phyloP scores from a whole-genome alignment of 2,888 invertebrate genomes.

The Drosophila pseudotakahashii region DNA sequence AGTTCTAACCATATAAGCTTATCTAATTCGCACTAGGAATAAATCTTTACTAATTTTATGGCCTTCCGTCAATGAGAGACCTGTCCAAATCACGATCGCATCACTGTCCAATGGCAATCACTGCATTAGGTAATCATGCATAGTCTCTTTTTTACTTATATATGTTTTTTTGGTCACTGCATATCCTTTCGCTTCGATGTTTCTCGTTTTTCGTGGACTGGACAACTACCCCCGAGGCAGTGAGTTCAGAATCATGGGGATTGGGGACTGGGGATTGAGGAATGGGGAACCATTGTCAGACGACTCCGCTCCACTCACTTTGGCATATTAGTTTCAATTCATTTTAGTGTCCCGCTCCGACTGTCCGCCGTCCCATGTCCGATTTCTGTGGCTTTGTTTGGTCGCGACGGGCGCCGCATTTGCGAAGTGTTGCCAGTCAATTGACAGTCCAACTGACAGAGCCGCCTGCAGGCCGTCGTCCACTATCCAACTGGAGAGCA shows the following conservation, averaged over 20 bases:
- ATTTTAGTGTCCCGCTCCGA: conserved; percentile 70
- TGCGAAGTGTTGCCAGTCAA: conserved; percentile 76
- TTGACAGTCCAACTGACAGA: conserved; percentile 79
- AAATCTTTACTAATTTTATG: conserved; percentile 30
- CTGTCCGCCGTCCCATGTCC: conserved; percentile 53
- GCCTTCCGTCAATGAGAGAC: not conserved
- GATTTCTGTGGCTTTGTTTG: conserved; percentile 72
- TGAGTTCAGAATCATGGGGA: conserved; percentile 67
- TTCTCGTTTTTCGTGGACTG: conserved; percentile 7
- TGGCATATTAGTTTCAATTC: conserved; percentile 81
- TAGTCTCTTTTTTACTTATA: conserved; percentile 23
- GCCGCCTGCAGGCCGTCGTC: conserved; percentile 72
- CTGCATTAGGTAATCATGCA: conserved; percentile 69
- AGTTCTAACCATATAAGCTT: not conserved
- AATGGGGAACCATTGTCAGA: conserved; percentile 68
- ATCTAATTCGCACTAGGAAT: conserved; percentile 7
- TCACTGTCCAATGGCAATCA: conserved; percentile 26
- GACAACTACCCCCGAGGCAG: conserved; percentile 54
- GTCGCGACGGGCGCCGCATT: conserved; percentile 49
- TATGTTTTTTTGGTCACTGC: conserved; percentile 46
- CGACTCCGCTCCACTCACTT: conserved; percentile 68
- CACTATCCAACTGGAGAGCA: conserved; percentile 23
- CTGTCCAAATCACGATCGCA: conserved; percentile 29
- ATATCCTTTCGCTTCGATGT: conserved; percentile 68
- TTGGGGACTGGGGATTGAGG: conserved; percentile 53